Base-by-base conservation (phyloP, 2,113 vertebrate genomes). In the Melanerpes formicivorus region DNA sequence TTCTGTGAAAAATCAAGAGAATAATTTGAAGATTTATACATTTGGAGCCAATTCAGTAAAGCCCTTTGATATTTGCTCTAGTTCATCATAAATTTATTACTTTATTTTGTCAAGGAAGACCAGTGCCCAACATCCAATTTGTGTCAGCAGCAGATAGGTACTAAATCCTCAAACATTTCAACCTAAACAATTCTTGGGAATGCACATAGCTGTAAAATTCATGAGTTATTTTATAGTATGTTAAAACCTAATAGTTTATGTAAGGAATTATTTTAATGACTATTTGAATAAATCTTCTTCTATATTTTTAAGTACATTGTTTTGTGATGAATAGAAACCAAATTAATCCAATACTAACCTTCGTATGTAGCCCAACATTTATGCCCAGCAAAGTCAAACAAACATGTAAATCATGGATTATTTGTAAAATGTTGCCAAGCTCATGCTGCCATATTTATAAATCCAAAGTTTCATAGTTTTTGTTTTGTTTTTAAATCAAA, bases 371-470 rank as follows among this genome's bases (percentile, higher is more conserved):
- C 63, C 60, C 50, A 74, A 54, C n/a, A 40, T 78, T 87, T 81
- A 89, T 88, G 60, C 27, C 63, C 76, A 71, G 48, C 60, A 88
- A 80, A 90, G 37, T 40, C 65, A 64, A 80, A 77, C 14, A 54
- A 67, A 54, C 79, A 15, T 59, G 32, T 37, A 82, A 76, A 91
- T 63, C 26, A 12, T 11, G 71, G 63, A 73, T 84, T 91, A 32
- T 86, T 94, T 91, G 40, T 96, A 96, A 97, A 97, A 97, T 98
- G 96, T 96, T 98, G 97, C 97, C 96, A 96, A 96, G 92, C 95
- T 97, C 96, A 96, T 97, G 96, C 95, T 97, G 88, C 96, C 93
- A 56, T 90, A 87, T 90, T 93, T 95, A 90, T 87, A 86, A 92
- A 92, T 92, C 78, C 59, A 78, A 88, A 92, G 44, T 96, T 94